Evolutionary conservation across 2,113 vertebrate genomes (phyloP).

Genomic region (Hystrix brachyura): DNA sequence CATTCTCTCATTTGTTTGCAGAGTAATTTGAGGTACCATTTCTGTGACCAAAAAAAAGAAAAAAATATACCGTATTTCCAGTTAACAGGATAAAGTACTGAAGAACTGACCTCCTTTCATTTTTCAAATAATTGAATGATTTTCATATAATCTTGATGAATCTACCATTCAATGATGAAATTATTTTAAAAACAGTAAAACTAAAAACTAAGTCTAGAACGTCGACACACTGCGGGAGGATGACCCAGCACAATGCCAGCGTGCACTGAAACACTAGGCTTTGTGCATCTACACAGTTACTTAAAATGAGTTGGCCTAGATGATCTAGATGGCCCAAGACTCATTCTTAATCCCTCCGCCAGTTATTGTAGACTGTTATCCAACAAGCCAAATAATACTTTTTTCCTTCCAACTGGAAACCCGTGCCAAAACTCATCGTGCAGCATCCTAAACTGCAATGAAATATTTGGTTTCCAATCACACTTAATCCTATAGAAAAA

Average conservation of each 20-base stretch:
- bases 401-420: not conserved
- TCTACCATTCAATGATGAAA: not conserved
- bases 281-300: not conserved
- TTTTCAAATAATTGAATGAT: constrained; percentile 23
- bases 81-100: not conserved
- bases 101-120: not conserved
- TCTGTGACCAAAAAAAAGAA: constrained; percentile 58
- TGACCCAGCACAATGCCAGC: not conserved
- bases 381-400: not conserved
- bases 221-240: not conserved
- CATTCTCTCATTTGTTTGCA: constrained; percentile 34
- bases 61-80: not conserved
- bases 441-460: not conserved
- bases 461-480: not conserved
- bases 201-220: not conserved
- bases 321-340: not conserved
- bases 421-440: not conserved
- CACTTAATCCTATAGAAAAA: not conserved
- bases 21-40: not conserved
- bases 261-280: not conserved
- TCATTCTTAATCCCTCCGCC: not conserved
- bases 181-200: constrained; percentile 45
- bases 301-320: not conserved
- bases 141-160: constrained; percentile 36
- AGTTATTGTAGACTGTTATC: not conserved